Percentiles rank a stretch among this genome's conserved stretches.
Conservation (phyloP, 2,888 invertebrate species). For the Onchidella celtica region DNA sequence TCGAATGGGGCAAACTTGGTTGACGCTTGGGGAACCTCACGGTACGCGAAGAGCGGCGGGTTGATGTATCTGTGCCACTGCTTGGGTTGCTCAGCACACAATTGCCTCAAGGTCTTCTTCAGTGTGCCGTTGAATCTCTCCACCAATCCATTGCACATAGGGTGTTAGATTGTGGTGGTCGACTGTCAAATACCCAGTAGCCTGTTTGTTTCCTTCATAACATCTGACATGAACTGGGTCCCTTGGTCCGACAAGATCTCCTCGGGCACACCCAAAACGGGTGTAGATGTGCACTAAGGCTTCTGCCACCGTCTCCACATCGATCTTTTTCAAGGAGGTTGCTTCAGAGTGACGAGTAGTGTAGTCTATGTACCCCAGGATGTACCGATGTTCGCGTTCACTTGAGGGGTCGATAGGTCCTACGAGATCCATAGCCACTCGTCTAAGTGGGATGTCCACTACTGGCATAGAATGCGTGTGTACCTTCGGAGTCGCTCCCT, state of each 20-base stretch:
- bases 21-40: slow-evolving; percentile 26
- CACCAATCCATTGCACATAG: slow-evolving; percentile 16
- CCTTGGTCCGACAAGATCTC: slow-evolving; percentile 58
- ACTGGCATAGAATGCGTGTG: slow-evolving; percentile 52
- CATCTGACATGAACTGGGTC: slow-evolving; percentile 57
- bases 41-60: slow-evolving; percentile 32
- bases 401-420: slow-evolving; percentile 56
- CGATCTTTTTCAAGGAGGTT: slow-evolving; percentile 45
- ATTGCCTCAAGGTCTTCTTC: slow-evolving; percentile 55
- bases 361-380: slow-evolving; percentile 54
- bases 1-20: slow-evolving; percentile 55
- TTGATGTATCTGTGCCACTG: slow-evolving; percentile 51
- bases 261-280: slow-evolving; percentile 44
- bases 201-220: background rate
- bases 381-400: slow-evolving; percentile 53
- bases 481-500: slow-evolving; percentile 50
- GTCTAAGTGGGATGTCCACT: slow-evolving; percentile 54
- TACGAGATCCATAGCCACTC: slow-evolving; percentile 59
- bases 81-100: too few species aligned
- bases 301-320: slow-evolving; percentile 56
- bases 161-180: slow-evolving; percentile 12
- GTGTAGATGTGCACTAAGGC: slow-evolving; percentile 52
- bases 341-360: slow-evolving; percentile 57
- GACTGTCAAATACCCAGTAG: background rate
- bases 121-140: slow-evolving; percentile 45